Evolutionary conservation across 2,888 invertebrate species (phyloP).

Genomic region (Apamea monoglypha): DNA sequence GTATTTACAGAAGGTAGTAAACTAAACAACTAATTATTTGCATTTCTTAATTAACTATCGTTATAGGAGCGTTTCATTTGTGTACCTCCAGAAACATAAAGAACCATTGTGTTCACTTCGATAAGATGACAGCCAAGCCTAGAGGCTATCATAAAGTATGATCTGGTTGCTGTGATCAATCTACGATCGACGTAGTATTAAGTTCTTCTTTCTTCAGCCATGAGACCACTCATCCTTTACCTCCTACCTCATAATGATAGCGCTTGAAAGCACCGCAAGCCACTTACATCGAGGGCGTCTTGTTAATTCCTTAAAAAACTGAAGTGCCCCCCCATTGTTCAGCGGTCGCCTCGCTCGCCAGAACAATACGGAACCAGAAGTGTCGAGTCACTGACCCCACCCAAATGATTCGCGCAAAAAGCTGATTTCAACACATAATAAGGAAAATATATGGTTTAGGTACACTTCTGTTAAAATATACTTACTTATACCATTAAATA

Average conservation of each 20-base stretch:
- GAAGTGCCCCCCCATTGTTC: constrained; percentile 71
- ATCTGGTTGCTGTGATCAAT: constrained; percentile 31
- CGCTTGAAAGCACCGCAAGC: constrained; percentile 55
- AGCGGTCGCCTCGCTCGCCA: constrained; percentile 58
- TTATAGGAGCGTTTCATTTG: background rate
- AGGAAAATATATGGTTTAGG: constrained; percentile 19
- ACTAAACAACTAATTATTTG: background rate
- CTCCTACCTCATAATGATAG: constrained; percentile 59
- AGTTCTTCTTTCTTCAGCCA: constrained; percentile 37
- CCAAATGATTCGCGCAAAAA: constrained; percentile 48
- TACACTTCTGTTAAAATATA: background rate
- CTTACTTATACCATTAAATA: constrained; percentile 1
- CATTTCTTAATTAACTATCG: background rate
- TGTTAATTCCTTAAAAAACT: constrained; percentile 74
- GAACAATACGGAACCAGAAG: constrained; percentile 68
- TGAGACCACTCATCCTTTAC: constrained; percentile 54
- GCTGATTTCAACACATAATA: constrained; percentile 21
- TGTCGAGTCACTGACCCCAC: constrained; percentile 64
- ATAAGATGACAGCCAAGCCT: constrained; percentile 1
- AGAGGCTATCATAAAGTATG: constrained; percentile 13
- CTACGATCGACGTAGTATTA: constrained; percentile 27
- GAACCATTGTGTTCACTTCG: background rate
- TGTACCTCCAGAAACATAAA: background rate
- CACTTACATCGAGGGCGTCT: constrained; percentile 69
- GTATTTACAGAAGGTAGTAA: background rate